phyloP scores from a whole-genome alignment of 2,888 invertebrate genomes.

The Drosophila sordidapex region DNA sequence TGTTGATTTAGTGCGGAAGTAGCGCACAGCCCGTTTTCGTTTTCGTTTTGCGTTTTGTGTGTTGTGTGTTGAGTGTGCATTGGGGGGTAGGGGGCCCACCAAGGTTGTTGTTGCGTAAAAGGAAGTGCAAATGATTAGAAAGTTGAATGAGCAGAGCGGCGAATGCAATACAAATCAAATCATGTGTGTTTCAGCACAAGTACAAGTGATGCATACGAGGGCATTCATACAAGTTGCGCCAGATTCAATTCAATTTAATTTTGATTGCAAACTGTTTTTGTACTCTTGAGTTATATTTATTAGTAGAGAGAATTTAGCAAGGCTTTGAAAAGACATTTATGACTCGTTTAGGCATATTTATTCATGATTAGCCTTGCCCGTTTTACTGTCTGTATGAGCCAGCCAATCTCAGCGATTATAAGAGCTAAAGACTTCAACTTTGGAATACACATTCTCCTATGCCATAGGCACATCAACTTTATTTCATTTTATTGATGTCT shows the following conservation, averaged over 20 bases:
- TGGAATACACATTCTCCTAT: not conserved
- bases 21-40: constrained; percentile 52
- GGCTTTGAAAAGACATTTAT: not conserved
- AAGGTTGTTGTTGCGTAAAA: constrained; percentile 80
- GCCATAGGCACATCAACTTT: not conserved
- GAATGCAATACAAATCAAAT: constrained; percentile 28
- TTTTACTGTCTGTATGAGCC: not conserved
- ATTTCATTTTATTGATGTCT: not conserved
- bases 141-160: constrained; percentile 59
- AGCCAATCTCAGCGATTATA: not conserved
- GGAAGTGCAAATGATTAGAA: constrained; percentile 79
- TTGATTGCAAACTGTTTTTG: not conserved
- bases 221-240: constrained; percentile 24
- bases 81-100: constrained; percentile 43
- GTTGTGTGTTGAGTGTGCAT: constrained; percentile 9
- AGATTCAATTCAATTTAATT: not conserved
- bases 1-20: constrained; percentile 48
- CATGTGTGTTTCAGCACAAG: not conserved
- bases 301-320: not conserved
- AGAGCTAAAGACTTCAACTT: not conserved
- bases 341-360: not conserved
- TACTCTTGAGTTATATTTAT: not conserved
- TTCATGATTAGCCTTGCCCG: not conserved
- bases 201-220: constrained; percentile 55
- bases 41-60: constrained; percentile 59